Evolutionary conservation across 1,140 invertebrate genomes (phyloP).

Genomic region (Bombus confusus): DNA sequence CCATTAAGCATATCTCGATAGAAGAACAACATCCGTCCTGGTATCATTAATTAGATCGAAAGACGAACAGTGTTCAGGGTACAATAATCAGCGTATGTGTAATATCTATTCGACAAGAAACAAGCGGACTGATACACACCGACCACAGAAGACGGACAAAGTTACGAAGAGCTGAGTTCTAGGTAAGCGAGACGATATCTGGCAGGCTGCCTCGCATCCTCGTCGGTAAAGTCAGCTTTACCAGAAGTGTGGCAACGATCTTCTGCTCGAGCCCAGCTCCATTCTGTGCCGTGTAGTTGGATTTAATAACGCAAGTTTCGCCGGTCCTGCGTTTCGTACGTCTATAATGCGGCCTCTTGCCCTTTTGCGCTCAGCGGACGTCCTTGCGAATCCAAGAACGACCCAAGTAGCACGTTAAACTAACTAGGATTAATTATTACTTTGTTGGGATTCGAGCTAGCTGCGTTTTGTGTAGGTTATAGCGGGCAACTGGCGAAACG

Average conservation of each 20-base stretch:
- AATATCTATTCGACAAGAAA: conserved; percentile 23
- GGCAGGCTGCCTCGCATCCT: conserved; percentile 52
- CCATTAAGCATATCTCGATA: not conserved
- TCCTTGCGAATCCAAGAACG: conserved; percentile 1
- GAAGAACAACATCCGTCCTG: not conserved
- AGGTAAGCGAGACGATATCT: conserved; percentile 55
- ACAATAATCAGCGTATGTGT: not conserved
- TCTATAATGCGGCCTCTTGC: not conserved
- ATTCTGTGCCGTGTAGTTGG: conserved; percentile 40
- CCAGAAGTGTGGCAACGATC: conserved; percentile 16
- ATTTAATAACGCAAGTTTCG: conserved; percentile 64
- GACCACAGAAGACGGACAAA: conserved; percentile 38
- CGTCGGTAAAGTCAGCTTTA: conserved; percentile 40
- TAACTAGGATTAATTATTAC: conserved; percentile 44
- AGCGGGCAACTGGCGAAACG: not conserved
- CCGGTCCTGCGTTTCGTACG: conserved; percentile 17
- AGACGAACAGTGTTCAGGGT: not conserved
- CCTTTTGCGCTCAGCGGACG: not conserved
- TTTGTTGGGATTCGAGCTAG: not conserved
- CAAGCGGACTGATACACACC: not conserved
- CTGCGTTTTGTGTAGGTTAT: not conserved
- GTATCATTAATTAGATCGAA: not conserved
- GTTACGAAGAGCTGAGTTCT: conserved; percentile 42
- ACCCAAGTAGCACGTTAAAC: conserved; percentile 3
- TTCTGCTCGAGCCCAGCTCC: conserved; percentile 28